Conservation (phyloP, 2,888 invertebrate species). For the Cremastinae sp. region DNA sequence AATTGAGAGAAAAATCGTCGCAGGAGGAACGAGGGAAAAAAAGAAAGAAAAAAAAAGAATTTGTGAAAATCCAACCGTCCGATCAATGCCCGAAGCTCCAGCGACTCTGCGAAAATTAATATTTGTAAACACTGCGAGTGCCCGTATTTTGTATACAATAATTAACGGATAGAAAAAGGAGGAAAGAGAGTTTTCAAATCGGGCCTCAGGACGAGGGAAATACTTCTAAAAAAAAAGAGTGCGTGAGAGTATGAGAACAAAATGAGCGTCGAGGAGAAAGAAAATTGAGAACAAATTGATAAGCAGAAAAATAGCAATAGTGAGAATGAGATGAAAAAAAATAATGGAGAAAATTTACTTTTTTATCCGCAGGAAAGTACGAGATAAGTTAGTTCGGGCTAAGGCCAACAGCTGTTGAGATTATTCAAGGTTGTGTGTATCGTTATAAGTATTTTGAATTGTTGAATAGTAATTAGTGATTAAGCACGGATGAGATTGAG, state of each 20-base stretch:
- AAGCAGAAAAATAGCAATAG: constrained; percentile 51
- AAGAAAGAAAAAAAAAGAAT: background rate
- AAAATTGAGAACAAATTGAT: constrained; percentile 28
- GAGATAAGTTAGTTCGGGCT: constrained; percentile 75
- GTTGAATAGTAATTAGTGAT: constrained; percentile 79
- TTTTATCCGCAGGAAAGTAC: constrained; percentile 70
- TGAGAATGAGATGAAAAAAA: constrained; percentile 56
- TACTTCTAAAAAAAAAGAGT: constrained; percentile 40
- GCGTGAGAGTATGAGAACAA: constrained; percentile 42
- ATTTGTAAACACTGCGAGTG: constrained; percentile 63
- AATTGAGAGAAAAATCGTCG: no score
- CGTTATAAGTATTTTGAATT: constrained; percentile 79
- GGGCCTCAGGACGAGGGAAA: constrained; percentile 40
- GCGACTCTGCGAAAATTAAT: constrained; percentile 25
- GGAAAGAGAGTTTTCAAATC: constrained; percentile 45
- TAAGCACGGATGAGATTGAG: constrained; percentile 65
- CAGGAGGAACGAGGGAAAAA: constrained; percentile 18
- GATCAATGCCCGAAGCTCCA: no score
- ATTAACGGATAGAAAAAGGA: constrained; percentile 16
- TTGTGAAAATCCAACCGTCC: constrained; percentile 22
- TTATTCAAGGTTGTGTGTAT: constrained; percentile 80
- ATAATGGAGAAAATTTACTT: constrained; percentile 69
- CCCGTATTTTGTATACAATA: constrained; percentile 73
- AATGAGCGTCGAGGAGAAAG: constrained; percentile 1
- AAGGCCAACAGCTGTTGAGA: constrained; percentile 79